Evolutionary conservation across 2,888 invertebrate genomes (phyloP), one percentile per base, ranked within the genome.

Genomic region (Pyrrhosoma nymphula): DNA sequence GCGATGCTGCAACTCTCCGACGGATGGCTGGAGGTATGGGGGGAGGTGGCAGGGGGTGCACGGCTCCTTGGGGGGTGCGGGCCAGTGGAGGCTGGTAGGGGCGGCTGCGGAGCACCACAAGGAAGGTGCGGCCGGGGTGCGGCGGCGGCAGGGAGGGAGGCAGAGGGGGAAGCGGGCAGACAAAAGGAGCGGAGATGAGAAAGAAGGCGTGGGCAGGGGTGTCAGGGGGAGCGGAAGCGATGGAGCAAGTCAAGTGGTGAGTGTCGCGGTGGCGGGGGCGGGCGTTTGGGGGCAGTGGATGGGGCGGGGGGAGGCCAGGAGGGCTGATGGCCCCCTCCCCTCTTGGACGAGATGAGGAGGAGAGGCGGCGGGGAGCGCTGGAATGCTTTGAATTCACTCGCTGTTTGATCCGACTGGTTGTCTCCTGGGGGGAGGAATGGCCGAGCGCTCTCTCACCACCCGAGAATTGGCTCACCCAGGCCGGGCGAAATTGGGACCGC

Each of bases 1-100:
- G 93, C 93, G 93, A 93, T 69, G 93, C 93, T 93, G 93, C 93
- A 93, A 55, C 63, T 93, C 47, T 47, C 91, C 91, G 91, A 91
- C 91, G 56, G 90, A 90, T 90, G 56, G 90, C 63, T 23, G 63
- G 63, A 91, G 90, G 90, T 56, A n/a, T 90, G 26, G 23, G 90
- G 30, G 26, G 91, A 14, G 60, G 60, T 14, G 60, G 60, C 20
- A 35, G 39, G 91, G 30, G 91, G 39, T 20, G 30, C 16, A 60
- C 23, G 30, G 39, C 35, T 39, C 35, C 88, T 39, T 47, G 88
- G 60, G n/a, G 47, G 47, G 47, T 47, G 47, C 18, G 63, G 30
- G 39, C 60, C 12, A 14, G 39, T 47, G 47, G 47, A 16, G 88
- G 8, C 18, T 18, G 88, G 0, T 35, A 10, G 88, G 26, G 47